Evolutionary conservation across 2,888 invertebrate genomes (phyloP).

Genomic region (Drosophila nigritarsus): DNA sequence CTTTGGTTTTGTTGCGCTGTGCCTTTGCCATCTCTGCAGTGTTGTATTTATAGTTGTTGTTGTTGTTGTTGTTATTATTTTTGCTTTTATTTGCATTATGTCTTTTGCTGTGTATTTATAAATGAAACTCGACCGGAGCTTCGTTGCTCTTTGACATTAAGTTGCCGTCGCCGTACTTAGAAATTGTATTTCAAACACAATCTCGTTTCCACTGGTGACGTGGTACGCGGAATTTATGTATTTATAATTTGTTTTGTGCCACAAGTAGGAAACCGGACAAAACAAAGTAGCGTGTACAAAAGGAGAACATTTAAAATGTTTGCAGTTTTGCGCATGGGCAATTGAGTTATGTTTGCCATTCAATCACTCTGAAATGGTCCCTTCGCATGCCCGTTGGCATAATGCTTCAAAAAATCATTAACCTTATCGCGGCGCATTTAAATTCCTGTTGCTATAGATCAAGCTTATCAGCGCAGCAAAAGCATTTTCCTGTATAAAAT

Average conservation of each 20-base stretch:
- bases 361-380: slow-evolving; percentile 43
- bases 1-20: slow-evolving; percentile 58
- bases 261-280: slow-evolving; percentile 1
- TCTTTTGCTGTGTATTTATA: slow-evolving; percentile 30
- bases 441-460: slow-evolving; percentile 68
- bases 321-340: slow-evolving; percentile 40
- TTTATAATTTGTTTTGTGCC: slow-evolving; percentile 9
- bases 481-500: slow-evolving; percentile 77
- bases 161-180: background rate
- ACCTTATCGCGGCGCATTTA: slow-evolving; percentile 66
- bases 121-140: background rate
- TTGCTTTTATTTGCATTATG: slow-evolving; percentile 28
- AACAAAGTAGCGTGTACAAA: slow-evolving; percentile 1
- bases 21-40: slow-evolving; percentile 4
- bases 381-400: slow-evolving; percentile 43
- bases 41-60: slow-evolving; percentile 25
- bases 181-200: slow-evolving; percentile 11
- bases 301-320: slow-evolving; percentile 31
- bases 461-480: slow-evolving; percentile 76
- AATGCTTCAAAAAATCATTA: slow-evolving; percentile 60
- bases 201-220: background rate
- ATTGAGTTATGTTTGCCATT: slow-evolving; percentile 64
- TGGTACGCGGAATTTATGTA: background rate
- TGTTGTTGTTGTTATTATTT: slow-evolving; percentile 24
- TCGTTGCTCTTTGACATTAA: slow-evolving; percentile 7